Evolutionary conservation across 2,113 vertebrate genomes (phyloP), one percentile per base, ranked within the genome.

Genomic region (Tauraco erythrolophus): DNA sequence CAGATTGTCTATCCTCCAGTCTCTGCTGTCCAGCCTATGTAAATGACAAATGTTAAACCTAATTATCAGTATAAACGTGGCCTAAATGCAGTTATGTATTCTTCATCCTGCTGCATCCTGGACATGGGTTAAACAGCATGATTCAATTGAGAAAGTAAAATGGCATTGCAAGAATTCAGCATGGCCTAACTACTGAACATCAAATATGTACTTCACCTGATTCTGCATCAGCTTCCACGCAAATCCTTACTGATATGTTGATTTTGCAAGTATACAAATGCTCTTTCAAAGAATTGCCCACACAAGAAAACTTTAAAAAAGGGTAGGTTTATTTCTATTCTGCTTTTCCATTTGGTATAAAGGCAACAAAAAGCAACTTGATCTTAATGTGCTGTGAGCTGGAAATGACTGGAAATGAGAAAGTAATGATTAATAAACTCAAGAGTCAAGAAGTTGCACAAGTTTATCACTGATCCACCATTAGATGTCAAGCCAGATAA

Each of bases 341-440:
- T 88, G 74, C 54, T 95, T 88, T 95, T 80, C 61, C 58, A 74
- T 80, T 88, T 88, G 43, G 33, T 72, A 9, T 12, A 30, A 77
- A 19, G 48, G 54, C 37, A 90, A 86, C 27, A 88, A 76, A 92
- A 77, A 65, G 14, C 31, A 84, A 51, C 46, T 56, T 84, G 25
- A 51, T 61, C n/a, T 43, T 76, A 83, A 60, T 18, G 17, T 77
- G 71, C 54, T 83, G 70, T 80, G 58, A 88, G 28, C 58, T 61
- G 23, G 75, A 69, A 39, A 62, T 64, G 56, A n/a, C 37, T 65
- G 37, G 62, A 79, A 93, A 85, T 28, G 54, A 79, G 61, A 54
- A 79, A 83, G 53, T 58, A 58, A 71, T 48, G 21, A 66, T 57
- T 80, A 61, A 53, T 64, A 57, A 92, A 71, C 48, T 64, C 7